Percentiles rank a stretch among this genome's conserved stretches.
Conservation (phyloP, 2,113 vertebrate genomes). For the Dicaeum eximium region DNA sequence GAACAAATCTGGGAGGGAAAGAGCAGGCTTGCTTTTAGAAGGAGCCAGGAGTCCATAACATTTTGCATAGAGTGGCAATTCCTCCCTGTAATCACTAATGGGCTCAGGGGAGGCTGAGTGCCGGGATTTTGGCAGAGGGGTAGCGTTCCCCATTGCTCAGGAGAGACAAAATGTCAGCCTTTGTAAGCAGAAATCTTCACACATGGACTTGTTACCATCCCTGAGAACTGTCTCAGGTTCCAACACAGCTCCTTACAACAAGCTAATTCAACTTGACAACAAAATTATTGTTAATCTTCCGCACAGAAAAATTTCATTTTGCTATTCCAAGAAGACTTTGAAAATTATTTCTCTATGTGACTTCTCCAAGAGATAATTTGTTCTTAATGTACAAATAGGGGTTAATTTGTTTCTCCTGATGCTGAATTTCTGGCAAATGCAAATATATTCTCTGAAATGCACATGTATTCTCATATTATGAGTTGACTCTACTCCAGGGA, state of each 20-base stretch:
- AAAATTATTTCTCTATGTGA: neutral
- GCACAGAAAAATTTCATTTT: neutral
- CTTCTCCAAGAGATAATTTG: neutral
- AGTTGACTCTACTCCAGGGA: neutral
- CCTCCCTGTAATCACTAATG: neutral
- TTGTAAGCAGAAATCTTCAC: neutral
- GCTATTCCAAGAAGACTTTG: neutral
- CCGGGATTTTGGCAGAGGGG: accelerated
- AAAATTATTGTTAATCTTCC: neutral
- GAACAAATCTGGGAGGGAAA: neutral
- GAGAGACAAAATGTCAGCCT: neutral
- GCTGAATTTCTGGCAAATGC: neutral
- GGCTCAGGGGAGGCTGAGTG: neutral
- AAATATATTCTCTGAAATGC: neutral
- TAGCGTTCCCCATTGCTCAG: neutral
- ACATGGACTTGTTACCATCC: neutral
- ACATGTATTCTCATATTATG: neutral
- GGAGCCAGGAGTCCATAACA: neutral
- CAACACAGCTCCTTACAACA: neutral
- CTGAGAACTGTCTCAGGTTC: neutral
- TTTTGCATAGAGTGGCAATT: neutral
- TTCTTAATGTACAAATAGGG: neutral
- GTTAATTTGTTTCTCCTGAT: neutral
- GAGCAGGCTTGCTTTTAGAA: neutral
- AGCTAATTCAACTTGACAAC: neutral